Base-by-base conservation (phyloP, 1,140 invertebrate species). In the Papilio aristodemus region DNA sequence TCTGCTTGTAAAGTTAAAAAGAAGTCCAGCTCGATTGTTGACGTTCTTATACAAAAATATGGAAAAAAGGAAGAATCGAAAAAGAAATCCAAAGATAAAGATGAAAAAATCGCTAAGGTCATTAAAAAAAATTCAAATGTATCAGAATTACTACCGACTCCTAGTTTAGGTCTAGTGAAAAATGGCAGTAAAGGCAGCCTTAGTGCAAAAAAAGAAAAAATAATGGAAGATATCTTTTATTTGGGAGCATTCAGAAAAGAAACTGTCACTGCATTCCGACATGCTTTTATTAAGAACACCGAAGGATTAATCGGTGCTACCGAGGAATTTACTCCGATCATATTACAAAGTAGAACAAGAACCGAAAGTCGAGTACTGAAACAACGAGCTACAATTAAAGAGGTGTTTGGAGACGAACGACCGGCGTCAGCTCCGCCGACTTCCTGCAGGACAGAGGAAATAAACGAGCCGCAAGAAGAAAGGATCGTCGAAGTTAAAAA, bases 301-400 rank as follows among this genome's bases (percentile, higher is more conserved):
- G 92, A 92, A 76, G 92, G 90, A 32, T 83, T 93, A 62, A 88
- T 92, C 67, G 92, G 90, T 75, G 89, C 93, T 68, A 93, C 91
- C 43, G 92, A 93, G 84, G 92, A 93, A 70, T 96, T 96, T 77
- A 93, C 95, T 9, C 95, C 95, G 0, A 93, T 95, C 19, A 93
- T 96, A 14, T 79, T 96, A 57, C 95, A 95, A 78, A 95, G 95
- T 25, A 91, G 95, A 73, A 96, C 95, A 5, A 92, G 95, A 75
- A 96, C 94, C 14, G 95, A 96, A 83, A 95, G 94, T n/a, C 92
- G 95, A 72, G 92, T 95, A 17, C 87, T 96, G 77, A 95, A 96
- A 84, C 94, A 95, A 75, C 92, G 95, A 75, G 95, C 95, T 9
- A 96, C 95, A 1, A 96, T 96, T 36, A 94, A 95, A 71, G 95